Evolutionary conservation across 2,113 vertebrate genomes (phyloP).

Genomic region (Epinephelus fuscoguttatus): DNA sequence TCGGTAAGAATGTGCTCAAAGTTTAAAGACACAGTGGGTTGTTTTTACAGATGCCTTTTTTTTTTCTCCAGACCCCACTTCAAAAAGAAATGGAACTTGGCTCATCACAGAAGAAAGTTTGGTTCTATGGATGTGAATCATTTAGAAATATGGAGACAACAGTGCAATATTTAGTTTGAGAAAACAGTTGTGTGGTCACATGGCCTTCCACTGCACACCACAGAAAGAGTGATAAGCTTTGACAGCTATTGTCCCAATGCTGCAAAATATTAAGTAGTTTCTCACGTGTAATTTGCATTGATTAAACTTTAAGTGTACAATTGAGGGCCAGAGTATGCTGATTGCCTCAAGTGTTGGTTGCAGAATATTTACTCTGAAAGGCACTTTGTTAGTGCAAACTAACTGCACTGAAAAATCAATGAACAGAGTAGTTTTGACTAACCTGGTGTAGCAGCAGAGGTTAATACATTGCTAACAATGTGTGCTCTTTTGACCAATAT

Average conservation of each 20-base stretch:
- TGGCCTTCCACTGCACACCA: slow-evolving; percentile 26
- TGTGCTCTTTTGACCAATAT: neutral
- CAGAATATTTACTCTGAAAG: slow-evolving; percentile 75
- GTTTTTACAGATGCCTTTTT: slow-evolving; percentile 94
- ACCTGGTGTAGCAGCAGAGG: neutral
- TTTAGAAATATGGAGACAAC: slow-evolving; percentile 67
- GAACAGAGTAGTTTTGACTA: slow-evolving; percentile 34
- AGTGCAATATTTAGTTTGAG: slow-evolving; percentile 13
- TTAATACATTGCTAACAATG: neutral
- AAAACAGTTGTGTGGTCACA: slow-evolving; percentile 16
- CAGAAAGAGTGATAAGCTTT: slow-evolving; percentile 32
- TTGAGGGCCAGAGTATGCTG: slow-evolving; percentile 67
- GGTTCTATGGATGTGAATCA: slow-evolving; percentile 76
- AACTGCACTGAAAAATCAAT: slow-evolving; percentile 70
- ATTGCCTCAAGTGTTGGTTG: slow-evolving; percentile 75
- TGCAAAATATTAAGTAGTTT: slow-evolving; percentile 73
- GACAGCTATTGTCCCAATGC: slow-evolving; percentile 50
- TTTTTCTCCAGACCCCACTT: slow-evolving; percentile 85
- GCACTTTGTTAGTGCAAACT: slow-evolving; percentile 81
- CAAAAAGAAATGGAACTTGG: slow-evolving; percentile 86
- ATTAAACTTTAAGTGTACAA: slow-evolving; percentile 82
- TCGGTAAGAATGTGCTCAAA: slow-evolving; percentile 88
- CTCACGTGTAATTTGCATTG: slow-evolving; percentile 80
- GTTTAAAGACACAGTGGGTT: slow-evolving; percentile 92
- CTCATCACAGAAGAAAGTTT: slow-evolving; percentile 76